Base-by-base conservation (phyloP, 1,140 invertebrate species). In the Papilio helenus region DNA sequence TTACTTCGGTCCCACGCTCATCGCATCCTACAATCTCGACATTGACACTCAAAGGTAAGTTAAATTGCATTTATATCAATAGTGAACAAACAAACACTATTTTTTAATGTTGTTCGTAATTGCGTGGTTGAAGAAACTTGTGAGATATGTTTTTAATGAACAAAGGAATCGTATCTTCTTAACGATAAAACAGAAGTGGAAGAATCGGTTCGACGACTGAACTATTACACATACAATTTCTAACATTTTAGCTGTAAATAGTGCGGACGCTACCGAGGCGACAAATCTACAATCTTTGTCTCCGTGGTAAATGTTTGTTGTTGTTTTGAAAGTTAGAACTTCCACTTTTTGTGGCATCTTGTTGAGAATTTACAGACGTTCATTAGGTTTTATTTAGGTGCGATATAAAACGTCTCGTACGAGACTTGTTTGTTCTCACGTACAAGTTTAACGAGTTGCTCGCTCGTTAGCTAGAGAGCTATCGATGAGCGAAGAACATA, bases 1-100 rank as follows among this genome's bases (percentile, higher is more conserved):
- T 94, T 96, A 96, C 87, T 95, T 97, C 87, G 96, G 96, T 76
- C 95, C 96, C 16, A 95, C 96, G 39, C 96, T 96, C 76, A 95
- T 97, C 23, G 97, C 96, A 86, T 96, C 95, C 72, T 97, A 97
- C 84, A 96, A 96, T 87, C 95, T 97, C 79, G 96, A 96, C 79
- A 96, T 97, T 51, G 97, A 97, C 93, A 95, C 96, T 81, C 96
- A 97, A 86, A 96, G 95, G 95, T 96, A 89, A 89, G 80, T 39
- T 39, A 39, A 39, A 39, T 76, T 65, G 39, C n/a, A 61, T 65
- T 77, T 39, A 58, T n/a, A 61, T 61, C 16, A 23, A 44, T 68
- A 1, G 26, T 34, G 12, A 29, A 34, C 34, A 68, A 68, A 29
- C 4, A 23, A 34, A 72, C 1, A 23, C 20, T 79, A 61, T 74